phyloP scores from a whole-genome alignment of 2,113 vertebrate genomes.

The Cyrtonyx montezumae region DNA sequence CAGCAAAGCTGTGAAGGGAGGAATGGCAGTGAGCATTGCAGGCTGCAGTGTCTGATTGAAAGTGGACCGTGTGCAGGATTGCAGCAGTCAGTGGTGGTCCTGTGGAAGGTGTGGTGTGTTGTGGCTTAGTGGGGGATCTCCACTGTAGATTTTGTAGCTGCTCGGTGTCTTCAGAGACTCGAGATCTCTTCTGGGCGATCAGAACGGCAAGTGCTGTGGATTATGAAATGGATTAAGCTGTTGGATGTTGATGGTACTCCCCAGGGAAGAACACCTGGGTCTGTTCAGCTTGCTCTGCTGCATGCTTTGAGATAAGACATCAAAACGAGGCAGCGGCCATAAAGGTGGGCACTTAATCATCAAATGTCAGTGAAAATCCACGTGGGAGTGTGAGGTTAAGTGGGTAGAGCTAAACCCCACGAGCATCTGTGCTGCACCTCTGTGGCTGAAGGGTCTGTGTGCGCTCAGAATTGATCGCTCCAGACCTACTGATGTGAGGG shows the following conservation, averaged over 20 bases:
- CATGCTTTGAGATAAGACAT: slow-evolving; percentile 18
- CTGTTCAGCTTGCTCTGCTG: neutral
- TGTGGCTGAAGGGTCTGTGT: neutral
- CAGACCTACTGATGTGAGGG: neutral
- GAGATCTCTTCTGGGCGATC: neutral
- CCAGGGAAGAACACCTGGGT: neutral
- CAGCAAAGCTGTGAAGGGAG: neutral
- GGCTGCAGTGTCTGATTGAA: no score
- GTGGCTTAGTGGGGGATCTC: neutral
- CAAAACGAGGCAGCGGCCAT: neutral
- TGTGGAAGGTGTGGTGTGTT: neutral
- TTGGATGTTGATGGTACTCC: neutral
- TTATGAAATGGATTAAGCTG: neutral
- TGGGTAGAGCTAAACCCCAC: neutral
- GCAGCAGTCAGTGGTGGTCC: no score
- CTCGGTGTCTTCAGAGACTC: neutral
- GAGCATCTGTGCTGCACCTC: neutral
- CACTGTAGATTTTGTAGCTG: neutral
- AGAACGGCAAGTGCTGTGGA: neutral
- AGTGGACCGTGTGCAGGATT: neutral
- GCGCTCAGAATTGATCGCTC: neutral
- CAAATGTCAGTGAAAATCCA: neutral
- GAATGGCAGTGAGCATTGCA: no score
- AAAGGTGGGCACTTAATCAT: slow-evolving; percentile 1
- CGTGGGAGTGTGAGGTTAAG: neutral